Conservation (phyloP, 2,888 invertebrate genomes). For the Heliconius ethilla region DNA sequence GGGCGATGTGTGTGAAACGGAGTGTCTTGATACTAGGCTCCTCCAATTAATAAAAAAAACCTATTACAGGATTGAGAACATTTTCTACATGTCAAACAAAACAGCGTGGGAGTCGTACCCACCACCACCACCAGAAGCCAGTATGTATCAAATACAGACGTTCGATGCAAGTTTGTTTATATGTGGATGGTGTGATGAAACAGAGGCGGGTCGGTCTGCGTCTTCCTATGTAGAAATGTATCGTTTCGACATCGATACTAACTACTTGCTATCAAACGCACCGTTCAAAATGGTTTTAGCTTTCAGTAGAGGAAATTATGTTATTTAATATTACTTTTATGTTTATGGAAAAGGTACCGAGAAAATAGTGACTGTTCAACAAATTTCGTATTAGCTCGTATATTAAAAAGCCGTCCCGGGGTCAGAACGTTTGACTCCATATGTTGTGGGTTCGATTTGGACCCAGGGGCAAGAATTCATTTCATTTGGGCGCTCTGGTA, state of each 20-base stretch:
- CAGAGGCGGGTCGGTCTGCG: neutral
- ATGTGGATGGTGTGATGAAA: constrained; percentile 30
- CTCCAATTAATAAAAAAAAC: neutral
- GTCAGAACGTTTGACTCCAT: too few species aligned
- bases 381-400: too few species aligned
- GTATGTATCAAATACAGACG: constrained; percentile 4
- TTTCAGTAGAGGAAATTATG: neutral
- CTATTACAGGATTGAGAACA: neutral
- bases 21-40: neutral
- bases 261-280: constrained; percentile 6
- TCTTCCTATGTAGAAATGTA: constrained; percentile 4
- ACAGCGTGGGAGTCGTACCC: neutral
- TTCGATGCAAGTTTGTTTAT: constrained; percentile 26
- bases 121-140: neutral
- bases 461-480: too few species aligned
- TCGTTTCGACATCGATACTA: constrained; percentile 8
- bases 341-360: neutral
- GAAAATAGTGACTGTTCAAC: too few species aligned
- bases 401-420: too few species aligned
- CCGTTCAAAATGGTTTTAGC: neutral
- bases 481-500: too few species aligned
- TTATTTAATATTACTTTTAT: constrained; percentile 1
- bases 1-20: neutral
- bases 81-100: neutral
- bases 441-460: too few species aligned